phyloP scores from a whole-genome alignment of 1,140 invertebrate genomes.

The Nasonia giraulti region DNA sequence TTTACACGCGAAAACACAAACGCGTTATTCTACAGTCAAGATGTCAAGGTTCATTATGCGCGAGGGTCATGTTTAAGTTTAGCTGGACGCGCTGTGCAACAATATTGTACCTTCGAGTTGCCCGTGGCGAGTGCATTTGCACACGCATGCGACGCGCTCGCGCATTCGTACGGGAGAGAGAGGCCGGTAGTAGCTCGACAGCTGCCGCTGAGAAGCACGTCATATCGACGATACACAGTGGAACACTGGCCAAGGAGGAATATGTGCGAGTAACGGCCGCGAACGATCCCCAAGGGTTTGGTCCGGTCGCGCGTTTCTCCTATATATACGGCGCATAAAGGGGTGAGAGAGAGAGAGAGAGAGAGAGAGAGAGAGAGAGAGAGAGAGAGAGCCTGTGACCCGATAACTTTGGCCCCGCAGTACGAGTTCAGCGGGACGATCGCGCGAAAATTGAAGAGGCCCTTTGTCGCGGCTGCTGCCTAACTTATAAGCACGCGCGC shows the following conservation, averaged over 20 bases:
- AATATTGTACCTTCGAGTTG: background rate
- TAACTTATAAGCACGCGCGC: slow-evolving; percentile 25
- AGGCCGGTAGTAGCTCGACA: background rate
- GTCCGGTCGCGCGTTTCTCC: background rate
- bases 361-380: no score
- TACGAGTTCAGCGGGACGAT: background rate
- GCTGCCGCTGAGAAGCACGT: background rate
- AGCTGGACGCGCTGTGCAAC: background rate
- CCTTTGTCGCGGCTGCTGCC: background rate
- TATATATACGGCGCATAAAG: background rate
- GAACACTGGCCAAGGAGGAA: background rate
- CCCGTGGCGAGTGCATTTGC: background rate
- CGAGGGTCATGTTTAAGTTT: background rate
- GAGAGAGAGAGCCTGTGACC: background rate
- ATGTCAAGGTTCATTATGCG: background rate
- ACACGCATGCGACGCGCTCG: background rate
- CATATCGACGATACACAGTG: background rate
- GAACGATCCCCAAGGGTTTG: background rate
- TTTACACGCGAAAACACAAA: background rate
- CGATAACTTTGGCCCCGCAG: background rate
- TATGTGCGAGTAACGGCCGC: background rate
- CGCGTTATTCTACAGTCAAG: background rate
- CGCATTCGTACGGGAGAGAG: background rate
- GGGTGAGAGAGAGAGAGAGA: no score
- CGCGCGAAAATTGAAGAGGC: slow-evolving; percentile 23